Evolutionary conservation across 2,888 invertebrate genomes (phyloP), one percentile per base, ranked within the genome.

Genomic region (Chrysolina oricalcia): DNA sequence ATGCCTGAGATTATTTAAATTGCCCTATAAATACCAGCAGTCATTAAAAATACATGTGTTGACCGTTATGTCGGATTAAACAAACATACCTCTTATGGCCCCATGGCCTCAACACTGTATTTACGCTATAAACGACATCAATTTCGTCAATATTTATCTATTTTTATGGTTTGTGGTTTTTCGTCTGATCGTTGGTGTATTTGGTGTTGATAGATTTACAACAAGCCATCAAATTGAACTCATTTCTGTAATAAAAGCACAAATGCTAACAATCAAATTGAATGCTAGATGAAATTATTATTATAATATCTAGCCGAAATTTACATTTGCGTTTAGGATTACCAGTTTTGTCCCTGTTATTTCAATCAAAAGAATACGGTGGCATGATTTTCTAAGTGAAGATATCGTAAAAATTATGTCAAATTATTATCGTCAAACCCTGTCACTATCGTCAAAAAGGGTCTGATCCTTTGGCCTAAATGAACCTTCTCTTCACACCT

Each of bases 1-100:
- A 82, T 80, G 79, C 81, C 81, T 79, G 79, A 81, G 85, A 85
- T 85, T 85, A 85, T 84, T 84, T 84, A 84, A 84, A 85, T 84
- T 83, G 81, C 82, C 81, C 78, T 82, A 85, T 85, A 85, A 85
- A 85, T 85, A 84, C 79, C 66, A 73, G 68, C 71, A 79, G 80
- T 81, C 80, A 81, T 83, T 85, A 83, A 83, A 85, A 83, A 85
- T 83, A 82, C 82, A 82, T 82, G 82, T 80, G 83, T 80, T 81
- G 82, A 83, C 82, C 84, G 76, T 81, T 81, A 79, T 75, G 67
- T 72, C 59, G 78, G 78, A 78, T 78, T 77, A 80, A 79, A 79
- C 75, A 74, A 75, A 79, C 75, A 72, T 75, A 74, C 77, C 79
- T 79, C 75, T 77, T 73, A 74, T 72, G 73, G 72, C 74, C 46